These are phyloP conservation scores for Entomobrya proxima DNA, from an alignment of 2,888 invertebrate species.

Conservation along the genomic window DNA sequence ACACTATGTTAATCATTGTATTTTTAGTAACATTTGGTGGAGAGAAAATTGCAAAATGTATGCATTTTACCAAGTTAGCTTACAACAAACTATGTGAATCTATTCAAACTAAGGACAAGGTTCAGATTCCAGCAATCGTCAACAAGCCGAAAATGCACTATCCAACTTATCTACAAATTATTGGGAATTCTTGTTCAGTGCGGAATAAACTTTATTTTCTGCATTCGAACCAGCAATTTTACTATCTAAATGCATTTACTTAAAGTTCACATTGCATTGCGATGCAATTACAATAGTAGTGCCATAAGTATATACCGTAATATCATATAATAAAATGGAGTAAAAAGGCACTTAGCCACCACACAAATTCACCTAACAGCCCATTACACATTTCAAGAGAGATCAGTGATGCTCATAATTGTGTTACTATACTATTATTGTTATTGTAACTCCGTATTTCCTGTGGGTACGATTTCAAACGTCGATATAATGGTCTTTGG, in stretches of 20 bases:
- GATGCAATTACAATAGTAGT: neutral
- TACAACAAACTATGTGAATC: no score
- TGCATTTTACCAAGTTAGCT: no score
- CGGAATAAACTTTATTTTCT: neutral
- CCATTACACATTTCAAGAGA: constrained; percentile 34
- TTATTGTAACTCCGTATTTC: neutral
- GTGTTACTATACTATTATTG: constrained; percentile 46
- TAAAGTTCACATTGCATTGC: constrained; percentile 3
- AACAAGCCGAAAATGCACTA: no score
- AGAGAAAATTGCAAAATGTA: no score
- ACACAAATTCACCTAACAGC: constrained; percentile 33
- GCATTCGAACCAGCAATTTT: neutral
- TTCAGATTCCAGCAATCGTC: no score
- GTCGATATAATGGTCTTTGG: no score
- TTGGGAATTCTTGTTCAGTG: neutral
- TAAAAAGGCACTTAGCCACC: constrained; percentile 21
- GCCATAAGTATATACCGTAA: neutral
- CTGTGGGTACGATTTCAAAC: neutral
- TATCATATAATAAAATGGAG: constrained; percentile 20
- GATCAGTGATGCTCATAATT: constrained; percentile 51
- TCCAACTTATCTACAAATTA: no score
- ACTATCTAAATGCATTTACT: neutral
- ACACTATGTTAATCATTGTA: no score
- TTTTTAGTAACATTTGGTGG: no score
- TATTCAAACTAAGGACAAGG: no score